Base-by-base conservation (phyloP, 2,797 vertebrate genomes). In the Thunnus albacares region DNA sequence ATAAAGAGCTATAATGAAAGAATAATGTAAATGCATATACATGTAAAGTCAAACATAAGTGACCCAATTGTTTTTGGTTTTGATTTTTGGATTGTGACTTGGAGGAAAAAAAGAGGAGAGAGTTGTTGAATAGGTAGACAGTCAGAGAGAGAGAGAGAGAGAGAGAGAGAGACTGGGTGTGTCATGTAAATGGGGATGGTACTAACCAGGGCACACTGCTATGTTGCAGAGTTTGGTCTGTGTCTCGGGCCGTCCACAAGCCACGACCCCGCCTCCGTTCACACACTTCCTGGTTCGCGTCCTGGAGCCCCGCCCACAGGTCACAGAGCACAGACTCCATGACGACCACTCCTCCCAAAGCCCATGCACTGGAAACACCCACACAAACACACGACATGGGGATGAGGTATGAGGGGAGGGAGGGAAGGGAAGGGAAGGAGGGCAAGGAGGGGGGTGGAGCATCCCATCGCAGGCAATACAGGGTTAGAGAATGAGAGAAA, bases 281-380 rank as follows among this genome's bases (percentile, higher is more conserved):
- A 90, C 92, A 91, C 98, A 98, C 85, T 90, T 97, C 96, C 97
- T 96, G 93, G 91, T 96, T 94, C 97, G 95, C 74, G 94, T 97
- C 94, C 97, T 96, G 91, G 95, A 96, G 94, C 97, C 97, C 92
- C 96, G 94, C 94, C 97, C 97, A 90, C 98, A 98, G 90, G 97
- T 97, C 95, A 96, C 96, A 58, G 97, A 98, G 96, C 97, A 98
- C 94, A 98, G 96, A 95, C 97, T 98, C 97, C 98, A 98, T 78
- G 96, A 96, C 72, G 97, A 97, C 97, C 97, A 98, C 92, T 97
- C 96, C 94, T 98, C 96, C 97, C 97, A 98, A 89, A 92, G 94
- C 93, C 96, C 96, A 95, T 96, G 96, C 95, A 96, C 97, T 98
- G 97, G 92, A 96, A 97, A 97, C 94, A 96, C 94, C 96, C 96